Evolutionary conservation across 1,140 invertebrate species (phyloP).

Genomic region (Matsumurasca onukii): DNA sequence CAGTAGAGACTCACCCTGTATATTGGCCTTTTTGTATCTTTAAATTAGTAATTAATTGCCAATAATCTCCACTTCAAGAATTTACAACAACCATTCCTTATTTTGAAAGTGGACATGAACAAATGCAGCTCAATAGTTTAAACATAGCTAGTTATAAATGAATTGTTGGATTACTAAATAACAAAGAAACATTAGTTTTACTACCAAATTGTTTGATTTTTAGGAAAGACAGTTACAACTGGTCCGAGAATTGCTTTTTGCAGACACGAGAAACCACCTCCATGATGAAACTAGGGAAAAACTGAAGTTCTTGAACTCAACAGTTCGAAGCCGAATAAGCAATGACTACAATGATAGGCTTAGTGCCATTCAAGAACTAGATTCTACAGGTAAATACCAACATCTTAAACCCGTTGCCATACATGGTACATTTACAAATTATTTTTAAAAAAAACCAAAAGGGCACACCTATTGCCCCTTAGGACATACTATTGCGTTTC

Average conservation of each 20-base stretch:
- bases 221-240: constrained; percentile 69
- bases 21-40: too few species aligned
- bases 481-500: too few species aligned
- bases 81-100: not conserved
- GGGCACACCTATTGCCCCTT: too few species aligned
- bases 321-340: constrained; percentile 48
- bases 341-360: constrained; percentile 54
- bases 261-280: constrained; percentile 64
- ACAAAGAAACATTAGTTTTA: not conserved
- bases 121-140: not conserved
- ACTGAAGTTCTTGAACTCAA: constrained; percentile 70
- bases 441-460: too few species aligned
- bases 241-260: constrained; percentile 70
- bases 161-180: not conserved
- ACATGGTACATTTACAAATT: not conserved
- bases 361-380: constrained; percentile 65
- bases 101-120: not conserved
- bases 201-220: constrained; percentile 15
- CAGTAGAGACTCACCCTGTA: too few species aligned
- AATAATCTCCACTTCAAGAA: too few species aligned
- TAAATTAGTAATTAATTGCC: too few species aligned
- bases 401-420: constrained; percentile 17
- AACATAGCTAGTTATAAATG: not conserved
- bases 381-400: constrained; percentile 62
- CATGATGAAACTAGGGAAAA: constrained; percentile 80